A percentile compares a stretch with the other conserved stretches of the same genome.
Conservation (phyloP, 2,888 invertebrate species). For the Cremastinae sp. region DNA sequence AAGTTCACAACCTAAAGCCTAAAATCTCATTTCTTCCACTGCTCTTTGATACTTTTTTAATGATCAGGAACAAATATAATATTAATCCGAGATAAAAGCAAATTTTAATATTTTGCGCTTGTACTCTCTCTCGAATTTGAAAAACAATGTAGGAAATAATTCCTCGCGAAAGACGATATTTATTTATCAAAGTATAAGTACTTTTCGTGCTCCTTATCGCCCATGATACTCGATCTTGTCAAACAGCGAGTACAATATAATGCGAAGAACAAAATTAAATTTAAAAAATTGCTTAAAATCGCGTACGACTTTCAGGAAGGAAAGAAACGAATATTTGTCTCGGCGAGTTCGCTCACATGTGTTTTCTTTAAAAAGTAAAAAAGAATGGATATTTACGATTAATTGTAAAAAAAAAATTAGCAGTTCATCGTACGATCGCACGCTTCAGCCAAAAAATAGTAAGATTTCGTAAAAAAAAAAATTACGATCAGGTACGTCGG, state of each 20-base stretch:
- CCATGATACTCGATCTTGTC: slow-evolving; percentile 46
- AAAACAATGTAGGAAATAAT: slow-evolving; percentile 2
- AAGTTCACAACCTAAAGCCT: slow-evolving; percentile 38
- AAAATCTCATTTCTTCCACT: slow-evolving; percentile 32
- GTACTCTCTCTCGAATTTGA: slow-evolving; percentile 34
- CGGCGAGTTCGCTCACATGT: not conserved
- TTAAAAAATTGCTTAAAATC: not conserved
- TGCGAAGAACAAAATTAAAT: slow-evolving; percentile 41
- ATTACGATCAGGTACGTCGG: slow-evolving; percentile 70
- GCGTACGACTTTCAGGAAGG: slow-evolving; percentile 9
- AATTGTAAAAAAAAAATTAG: slow-evolving; percentile 52
- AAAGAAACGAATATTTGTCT: slow-evolving; percentile 34
- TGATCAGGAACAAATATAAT: slow-evolving; percentile 28
- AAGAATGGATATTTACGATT: slow-evolving; percentile 39
- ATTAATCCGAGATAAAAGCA: slow-evolving; percentile 31
- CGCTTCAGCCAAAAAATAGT: slow-evolving; percentile 13
- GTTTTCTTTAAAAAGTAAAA: slow-evolving; percentile 24
- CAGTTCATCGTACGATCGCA: slow-evolving; percentile 36
- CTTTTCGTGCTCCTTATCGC: slow-evolving; percentile 45
- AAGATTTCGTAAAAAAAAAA: slow-evolving; percentile 37
- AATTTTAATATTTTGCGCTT: slow-evolving; percentile 40
- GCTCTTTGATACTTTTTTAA: not conserved
- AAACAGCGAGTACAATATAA: slow-evolving; percentile 20
- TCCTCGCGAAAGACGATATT: slow-evolving; percentile 20
- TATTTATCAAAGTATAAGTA: slow-evolving; percentile 51